These are phyloP conservation scores for Pocillopora damicornis DNA, from an alignment of 64 coral and sea anemone species.

Conservation along the genomic window DNA sequence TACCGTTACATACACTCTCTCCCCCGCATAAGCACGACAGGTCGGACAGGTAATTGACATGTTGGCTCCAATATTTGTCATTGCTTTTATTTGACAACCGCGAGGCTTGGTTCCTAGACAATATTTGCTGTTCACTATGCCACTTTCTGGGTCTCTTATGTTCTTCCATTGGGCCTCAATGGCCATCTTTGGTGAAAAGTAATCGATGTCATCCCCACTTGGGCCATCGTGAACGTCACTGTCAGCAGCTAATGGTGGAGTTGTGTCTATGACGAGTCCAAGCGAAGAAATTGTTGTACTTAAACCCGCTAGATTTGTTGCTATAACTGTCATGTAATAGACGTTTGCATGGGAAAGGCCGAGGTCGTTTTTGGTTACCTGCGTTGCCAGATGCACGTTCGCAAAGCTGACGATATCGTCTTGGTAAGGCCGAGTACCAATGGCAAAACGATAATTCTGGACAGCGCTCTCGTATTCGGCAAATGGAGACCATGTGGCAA, in stretches of 20 bases:
- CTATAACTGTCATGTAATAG: slow-evolving; percentile 53
- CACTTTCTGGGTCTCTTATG: slow-evolving; percentile 68
- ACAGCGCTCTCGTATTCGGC: slow-evolving; percentile 37
- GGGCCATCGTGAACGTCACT: slow-evolving; percentile 32
- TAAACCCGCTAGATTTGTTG: slow-evolving; percentile 52
- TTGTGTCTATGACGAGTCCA: slow-evolving; percentile 52
- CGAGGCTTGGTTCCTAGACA: slow-evolving; percentile 65
- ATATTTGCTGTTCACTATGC: slow-evolving; percentile 44
- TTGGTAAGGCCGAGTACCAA: slow-evolving; percentile 16
- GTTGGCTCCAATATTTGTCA: slow-evolving; percentile 17
- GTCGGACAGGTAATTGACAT: slow-evolving; percentile 36
- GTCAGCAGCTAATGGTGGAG: slow-evolving; percentile 36
- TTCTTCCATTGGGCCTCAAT: slow-evolving; percentile 56
- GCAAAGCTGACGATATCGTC: slow-evolving; percentile 39
- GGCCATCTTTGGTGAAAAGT: slow-evolving; percentile 27
- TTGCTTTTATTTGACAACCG: slow-evolving; percentile 63
- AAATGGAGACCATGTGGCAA: slow-evolving; percentile 45
- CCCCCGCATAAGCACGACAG: slow-evolving; percentile 39
- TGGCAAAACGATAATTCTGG: slow-evolving; percentile 35
- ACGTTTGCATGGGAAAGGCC: slow-evolving; percentile 18
- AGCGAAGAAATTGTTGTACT: slow-evolving; percentile 23
- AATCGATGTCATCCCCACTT: slow-evolving; percentile 34
- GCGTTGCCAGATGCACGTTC: slow-evolving; percentile 33
- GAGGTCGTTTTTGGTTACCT: slow-evolving; percentile 10
- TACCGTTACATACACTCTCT: slow-evolving; percentile 61